A percentile compares a stretch with the other conserved stretches of the same genome.
Conservation (phyloP, 1,140 invertebrate genomes). For the Caerostris extrusa region DNA sequence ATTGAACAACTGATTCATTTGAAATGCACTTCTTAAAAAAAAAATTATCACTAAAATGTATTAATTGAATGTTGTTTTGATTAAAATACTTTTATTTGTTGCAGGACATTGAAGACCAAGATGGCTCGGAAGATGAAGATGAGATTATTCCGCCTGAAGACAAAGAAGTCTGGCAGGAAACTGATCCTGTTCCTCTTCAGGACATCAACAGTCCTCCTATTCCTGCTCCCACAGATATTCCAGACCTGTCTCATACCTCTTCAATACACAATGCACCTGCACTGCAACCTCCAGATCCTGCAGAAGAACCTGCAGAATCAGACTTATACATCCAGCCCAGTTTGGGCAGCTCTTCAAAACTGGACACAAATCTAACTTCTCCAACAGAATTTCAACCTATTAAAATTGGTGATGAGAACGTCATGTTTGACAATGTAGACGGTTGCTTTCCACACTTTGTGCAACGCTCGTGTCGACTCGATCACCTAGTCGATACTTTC, state of each 20-base stretch:
- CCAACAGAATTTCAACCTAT: neutral
- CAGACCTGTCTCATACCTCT: neutral
- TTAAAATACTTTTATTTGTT: neutral
- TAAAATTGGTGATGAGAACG: neutral
- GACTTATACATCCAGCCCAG: neutral
- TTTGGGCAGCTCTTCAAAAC: neutral
- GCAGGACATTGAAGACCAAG: conserved; percentile 80
- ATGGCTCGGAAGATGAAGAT: conserved; percentile 81
- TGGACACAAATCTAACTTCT: neutral
- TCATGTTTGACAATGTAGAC: neutral
- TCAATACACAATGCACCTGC: conserved; percentile 4
- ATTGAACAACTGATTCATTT: too few relatives aligned
- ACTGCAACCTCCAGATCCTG: conserved; percentile 45
- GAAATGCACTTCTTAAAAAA: too few relatives aligned
- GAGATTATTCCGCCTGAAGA: conserved; percentile 81
- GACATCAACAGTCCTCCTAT: neutral
- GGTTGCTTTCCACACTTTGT: neutral
- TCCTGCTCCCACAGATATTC: neutral
- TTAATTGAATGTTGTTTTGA: neutral
- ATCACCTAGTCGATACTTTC: neutral
- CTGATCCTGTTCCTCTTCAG: conserved; percentile 50
- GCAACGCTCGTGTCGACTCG: neutral
- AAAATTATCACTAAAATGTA: too few relatives aligned
- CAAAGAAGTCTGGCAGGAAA: conserved; percentile 71
- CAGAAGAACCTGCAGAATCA: neutral